A percentile compares a stretch with the other conserved stretches of the same genome.
These are phyloP conservation scores for Eubucco bourcierii DNA, from an alignment of 2,113 vertebrate species.

Conservation along the genomic window DNA sequence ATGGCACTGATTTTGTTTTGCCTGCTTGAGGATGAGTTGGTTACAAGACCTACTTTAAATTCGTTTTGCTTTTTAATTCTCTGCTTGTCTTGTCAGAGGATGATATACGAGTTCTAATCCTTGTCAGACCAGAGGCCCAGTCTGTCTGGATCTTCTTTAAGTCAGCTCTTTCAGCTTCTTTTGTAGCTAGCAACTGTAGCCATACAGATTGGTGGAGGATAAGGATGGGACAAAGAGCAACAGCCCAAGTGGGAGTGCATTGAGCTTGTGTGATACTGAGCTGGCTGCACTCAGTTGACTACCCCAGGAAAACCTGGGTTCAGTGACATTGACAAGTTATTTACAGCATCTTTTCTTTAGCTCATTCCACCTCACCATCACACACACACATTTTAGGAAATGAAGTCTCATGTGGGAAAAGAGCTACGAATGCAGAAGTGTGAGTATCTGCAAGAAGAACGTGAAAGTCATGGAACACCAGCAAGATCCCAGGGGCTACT, in stretches of 20 bases:
- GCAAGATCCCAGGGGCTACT: not conserved
- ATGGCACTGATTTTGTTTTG: not conserved
- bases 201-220: not conserved
- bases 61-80: not conserved
- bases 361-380: not conserved
- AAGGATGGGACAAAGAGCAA: not conserved
- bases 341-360: not conserved
- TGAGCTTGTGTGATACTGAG: not conserved
- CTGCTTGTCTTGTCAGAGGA: not conserved
- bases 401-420: not conserved
- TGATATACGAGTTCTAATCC: not conserved
- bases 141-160: not conserved
- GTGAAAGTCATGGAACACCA: not conserved
- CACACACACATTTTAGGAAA: not conserved
- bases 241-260: not conserved
- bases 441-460: not conserved
- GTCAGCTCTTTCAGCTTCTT: not conserved
- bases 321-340: not conserved
- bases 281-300: not conserved
- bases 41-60: not conserved
- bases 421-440: not conserved
- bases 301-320: not conserved
- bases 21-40: not conserved
- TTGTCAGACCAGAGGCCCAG: not conserved
- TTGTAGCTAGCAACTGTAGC: not conserved